Evolutionary conservation across 2,888 invertebrate species (phyloP), one percentile per base, ranked within the genome.

Genomic region (Strigamia transsilvanica): DNA sequence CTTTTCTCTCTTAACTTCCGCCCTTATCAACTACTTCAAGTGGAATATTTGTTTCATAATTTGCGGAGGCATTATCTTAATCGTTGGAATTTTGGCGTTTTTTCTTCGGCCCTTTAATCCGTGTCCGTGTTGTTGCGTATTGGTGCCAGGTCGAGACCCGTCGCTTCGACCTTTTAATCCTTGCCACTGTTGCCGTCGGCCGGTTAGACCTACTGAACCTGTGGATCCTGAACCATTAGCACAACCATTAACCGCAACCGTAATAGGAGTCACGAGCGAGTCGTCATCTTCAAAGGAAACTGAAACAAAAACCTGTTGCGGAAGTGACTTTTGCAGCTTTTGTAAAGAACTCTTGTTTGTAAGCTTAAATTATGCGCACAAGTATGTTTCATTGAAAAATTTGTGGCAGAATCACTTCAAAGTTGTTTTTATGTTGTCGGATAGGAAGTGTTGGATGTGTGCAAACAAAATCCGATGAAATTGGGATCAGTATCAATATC

Each of bases 21-120:
- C 4, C 10, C 7, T 80, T 5, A 7, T 51, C 9, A 23, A 41
- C 12, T 4, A 2, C 1, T 13, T 46, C n/a, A 27, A 13, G 9
- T 80, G 80, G 80, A 6, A 46, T 2, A 21, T 7, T 2, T 42
- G 23, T 46, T 12, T 42, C 6, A 15, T 23, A 0, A 42, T 80
- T 51, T 23, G 15, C 27, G 27, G 80, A 15, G 41, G 46, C 10
- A 18, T 46, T 9, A 23, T 51, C 5, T 66, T 66, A 27, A 66
- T 27, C 7, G 66, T 66, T 1, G 4, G 6, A 1, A 23, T 46
- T 42, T 46, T 80, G 23, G 80, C 80, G 2, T 23, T 80, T 3
- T 80, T 80, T 51, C 80, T 80, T 46, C 41, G 23, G 1, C 80
- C 80, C 1, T 42, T 32, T 23, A 80, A 80, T 51, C 80, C 80